Evolutionary conservation across 2,797 vertebrate genomes (phyloP).

Genomic region (Labroides dimidiatus): DNA sequence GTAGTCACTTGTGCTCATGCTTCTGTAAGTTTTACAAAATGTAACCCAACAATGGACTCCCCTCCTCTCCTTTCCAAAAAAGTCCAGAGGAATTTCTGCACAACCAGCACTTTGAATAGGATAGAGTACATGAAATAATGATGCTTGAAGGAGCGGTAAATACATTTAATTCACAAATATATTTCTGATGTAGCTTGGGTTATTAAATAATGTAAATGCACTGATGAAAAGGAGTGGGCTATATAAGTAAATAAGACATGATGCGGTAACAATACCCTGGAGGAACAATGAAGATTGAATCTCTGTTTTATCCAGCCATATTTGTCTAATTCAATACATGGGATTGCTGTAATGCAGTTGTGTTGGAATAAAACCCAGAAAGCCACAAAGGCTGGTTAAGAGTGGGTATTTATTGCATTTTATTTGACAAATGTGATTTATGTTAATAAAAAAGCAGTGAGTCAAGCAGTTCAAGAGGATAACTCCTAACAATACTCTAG

Average conservation of each 20-base stretch:
- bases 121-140: constrained; percentile 2
- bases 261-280: constrained; percentile 38
- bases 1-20: no score
- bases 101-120: no score
- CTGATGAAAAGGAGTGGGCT: constrained; percentile 14
- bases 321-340: constrained; percentile 55
- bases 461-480: constrained; percentile 54
- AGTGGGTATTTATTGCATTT: constrained; percentile 26
- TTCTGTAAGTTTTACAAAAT: no score
- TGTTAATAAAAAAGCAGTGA: constrained; percentile 48
- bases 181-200: constrained; percentile 21
- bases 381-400: constrained; percentile 29
- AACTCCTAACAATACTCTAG: constrained; percentile 60
- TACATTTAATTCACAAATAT: background rate
- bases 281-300: constrained; percentile 51
- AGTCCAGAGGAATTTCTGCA: no score
- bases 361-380: constrained; percentile 44
- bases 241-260: constrained; percentile 22
- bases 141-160: constrained; percentile 13
- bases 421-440: constrained; percentile 62
- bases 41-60: no score
- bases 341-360: constrained; percentile 46
- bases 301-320: constrained; percentile 33
- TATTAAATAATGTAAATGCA: constrained; percentile 13
- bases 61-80: no score